Percentiles rank a stretch among this genome's conserved stretches.
These are phyloP conservation scores for Poeciliopsis gracilis DNA, from an alignment of 2,797 vertebrate genomes.

Conservation along the genomic window DNA sequence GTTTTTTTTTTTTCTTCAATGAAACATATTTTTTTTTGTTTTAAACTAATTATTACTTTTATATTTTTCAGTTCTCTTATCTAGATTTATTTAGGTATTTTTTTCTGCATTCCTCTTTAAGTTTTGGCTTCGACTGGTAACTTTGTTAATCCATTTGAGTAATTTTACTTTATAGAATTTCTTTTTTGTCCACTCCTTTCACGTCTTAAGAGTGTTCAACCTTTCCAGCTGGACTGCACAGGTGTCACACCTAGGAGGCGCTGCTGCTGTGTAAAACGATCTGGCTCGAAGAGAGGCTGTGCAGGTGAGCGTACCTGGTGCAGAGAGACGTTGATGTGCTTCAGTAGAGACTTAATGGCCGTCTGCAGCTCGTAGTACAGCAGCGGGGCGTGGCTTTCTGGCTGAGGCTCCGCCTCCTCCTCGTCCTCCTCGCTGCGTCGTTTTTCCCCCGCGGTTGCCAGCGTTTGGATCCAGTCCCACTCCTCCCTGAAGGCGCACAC, in stretches of 20 bases:
- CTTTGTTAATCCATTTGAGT: neutral
- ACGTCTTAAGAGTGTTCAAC: neutral
- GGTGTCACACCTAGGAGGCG: neutral
- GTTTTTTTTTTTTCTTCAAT: neutral
- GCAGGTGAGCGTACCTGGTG: slow-evolving; percentile 84
- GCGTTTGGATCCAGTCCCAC: slow-evolving; percentile 96
- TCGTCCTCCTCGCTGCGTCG: slow-evolving; percentile 81
- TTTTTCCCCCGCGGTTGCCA: slow-evolving; percentile 80
- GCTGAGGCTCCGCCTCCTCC: slow-evolving; percentile 74
- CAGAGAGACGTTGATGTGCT: slow-evolving; percentile 92
- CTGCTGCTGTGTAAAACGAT: neutral
- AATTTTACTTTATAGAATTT: neutral
- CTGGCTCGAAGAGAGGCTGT: neutral
- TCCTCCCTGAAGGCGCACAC: slow-evolving; percentile 85
- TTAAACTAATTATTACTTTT: neutral
- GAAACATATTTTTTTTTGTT: neutral
- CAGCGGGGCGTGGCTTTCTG: slow-evolving; percentile 85
- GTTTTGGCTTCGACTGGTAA: neutral
- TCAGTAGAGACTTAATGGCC: slow-evolving; percentile 91
- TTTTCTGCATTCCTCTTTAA: neutral
- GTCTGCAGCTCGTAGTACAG: slow-evolving; percentile 93
- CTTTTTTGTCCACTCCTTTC: neutral
- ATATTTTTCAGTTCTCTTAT: neutral
- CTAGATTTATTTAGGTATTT: neutral
- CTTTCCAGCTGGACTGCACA: neutral